These are phyloP conservation scores for Threskiornis aethiopicus DNA, from an alignment of 2,797 vertebrate species.

Conservation along the genomic window DNA sequence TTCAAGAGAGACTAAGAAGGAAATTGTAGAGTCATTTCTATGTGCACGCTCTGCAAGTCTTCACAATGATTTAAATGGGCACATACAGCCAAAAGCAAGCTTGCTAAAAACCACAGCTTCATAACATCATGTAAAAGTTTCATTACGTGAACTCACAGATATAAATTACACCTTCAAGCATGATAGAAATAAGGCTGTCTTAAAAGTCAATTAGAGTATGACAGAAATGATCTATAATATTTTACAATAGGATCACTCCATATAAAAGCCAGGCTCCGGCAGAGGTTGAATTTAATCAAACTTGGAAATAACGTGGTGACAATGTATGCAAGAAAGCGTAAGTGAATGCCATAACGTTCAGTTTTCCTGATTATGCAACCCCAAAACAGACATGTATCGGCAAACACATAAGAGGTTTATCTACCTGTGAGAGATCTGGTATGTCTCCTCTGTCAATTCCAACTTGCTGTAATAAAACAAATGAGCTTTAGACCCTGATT, in stretches of 20 bases:
- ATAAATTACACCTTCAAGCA: background rate
- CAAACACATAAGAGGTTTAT: slow-evolving; percentile 15
- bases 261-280: background rate
- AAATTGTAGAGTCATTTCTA: background rate
- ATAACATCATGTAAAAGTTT: background rate
- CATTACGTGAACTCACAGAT: background rate
- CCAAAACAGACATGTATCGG: background rate
- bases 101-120: background rate
- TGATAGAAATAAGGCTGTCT: background rate
- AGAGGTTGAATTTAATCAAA: background rate
- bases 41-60: background rate
- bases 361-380: background rate
- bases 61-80: background rate
- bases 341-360: background rate
- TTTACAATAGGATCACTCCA: background rate
- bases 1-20: background rate
- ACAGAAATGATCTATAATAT: background rate
- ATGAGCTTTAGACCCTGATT: slow-evolving; percentile 4
- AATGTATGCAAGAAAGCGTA: background rate
- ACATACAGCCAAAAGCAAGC: background rate
- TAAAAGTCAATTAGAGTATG: background rate
- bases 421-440: slow-evolving; percentile 98
- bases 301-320: background rate
- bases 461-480: slow-evolving; percentile 88
- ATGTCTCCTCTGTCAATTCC: slow-evolving; percentile 99